A percentile compares a stretch with the other conserved stretches of the same genome.
These are phyloP conservation scores for western clawed frog (Xenopus tropicalis) DNA, from an alignment of 2,113 vertebrate genomes.

Conservation along the genomic window UCB_Xtro_10.0 CM004444.2:32624501-32625000, in stretches of 20 bases:
- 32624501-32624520: too few relatives aligned
- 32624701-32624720: slow-evolving; percentile 4
- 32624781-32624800: slow-evolving; percentile 17
- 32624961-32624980: slow-evolving; percentile 35
- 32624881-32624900: neutral
- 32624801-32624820: slow-evolving; percentile 6
- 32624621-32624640: slow-evolving; percentile 22
- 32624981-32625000: slow-evolving; percentile 11
- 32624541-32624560: too few relatives aligned
- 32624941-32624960: slow-evolving; percentile 32
- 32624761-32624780: neutral
- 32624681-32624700: slow-evolving; percentile 22
- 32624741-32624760: neutral
- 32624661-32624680: slow-evolving; percentile 5
- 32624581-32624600: too few relatives aligned
- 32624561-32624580: too few relatives aligned
- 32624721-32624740: slow-evolving; percentile 10
- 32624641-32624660: slow-evolving; percentile 22
- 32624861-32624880: neutral
- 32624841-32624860: neutral
- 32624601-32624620: too few relatives aligned
- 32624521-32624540: too few relatives aligned
- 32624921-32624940: slow-evolving; percentile 10
- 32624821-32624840: neutral
- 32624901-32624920: slow-evolving; percentile 10